Base-by-base conservation (phyloP, 2,888 invertebrate genomes). In the Merodon equestris region DNA sequence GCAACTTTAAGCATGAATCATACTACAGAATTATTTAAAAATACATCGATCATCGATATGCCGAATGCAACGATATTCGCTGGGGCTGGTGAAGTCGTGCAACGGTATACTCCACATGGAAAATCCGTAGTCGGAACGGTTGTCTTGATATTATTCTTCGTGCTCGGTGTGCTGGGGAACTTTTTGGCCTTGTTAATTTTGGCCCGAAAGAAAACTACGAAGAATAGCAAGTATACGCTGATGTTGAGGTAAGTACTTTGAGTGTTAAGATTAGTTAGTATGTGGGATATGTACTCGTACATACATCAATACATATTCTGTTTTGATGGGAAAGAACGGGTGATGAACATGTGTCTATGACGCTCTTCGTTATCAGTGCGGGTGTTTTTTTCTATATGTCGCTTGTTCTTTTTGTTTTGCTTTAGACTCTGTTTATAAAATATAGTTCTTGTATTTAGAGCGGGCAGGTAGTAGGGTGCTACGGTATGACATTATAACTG, bases 141-240 rank as follows among this genome's bases (percentile, higher is more conserved):
- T 5, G 45, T 79, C 34, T 54, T 79, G 18, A 15, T 70, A 44
- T 45, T 60, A 34, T 79, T 79, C 34, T 79, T 79, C 15, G 86
- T 91, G 2, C 87, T 93, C 14, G 95, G 95, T 1, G 92, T 94
- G 38, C 83, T 93, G 19, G 96, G 95, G 3, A 96, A 96, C 85
- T 90, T 93, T 9, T 91, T 93, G n/a, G 96, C 96, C 5, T 90
- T 96, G 58, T 89, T 93, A 60, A 94, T 94, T 81, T 90, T 96
- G 83, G 90, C 93, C 84, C 91, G 92, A 76, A 93, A 94, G 87
- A 91, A 93, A 82, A 92, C 93, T 85, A 91, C 93, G 44, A 91
- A 95, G 84, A 96, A 96, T 86, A 91, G 93, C 82, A 95, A 95
- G 86, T 95, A 96, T 88, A 91, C 95, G 83, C 89, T 96, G 84